These are phyloP conservation scores for Apostichopus parvimensis DNA, from an alignment of 35 echinoderm and acorn worm genomes.

Conservation along the genomic window DNA sequence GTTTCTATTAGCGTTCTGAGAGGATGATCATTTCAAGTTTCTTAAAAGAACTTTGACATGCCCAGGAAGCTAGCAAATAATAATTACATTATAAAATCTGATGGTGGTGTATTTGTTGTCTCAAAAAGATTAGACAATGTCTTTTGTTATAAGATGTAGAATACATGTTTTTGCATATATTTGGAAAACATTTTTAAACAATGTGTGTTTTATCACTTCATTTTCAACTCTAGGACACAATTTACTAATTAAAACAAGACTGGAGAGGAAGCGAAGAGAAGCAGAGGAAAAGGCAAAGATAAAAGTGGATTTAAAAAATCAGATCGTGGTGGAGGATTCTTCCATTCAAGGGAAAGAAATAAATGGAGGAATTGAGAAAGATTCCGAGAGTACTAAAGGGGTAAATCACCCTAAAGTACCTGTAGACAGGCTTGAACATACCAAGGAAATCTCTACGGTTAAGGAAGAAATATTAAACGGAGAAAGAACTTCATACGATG, in stretches of 20 bases:
- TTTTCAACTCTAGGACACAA: conserved; percentile 9
- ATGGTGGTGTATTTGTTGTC: too few species aligned
- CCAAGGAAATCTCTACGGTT: neutral
- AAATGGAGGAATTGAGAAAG: neutral
- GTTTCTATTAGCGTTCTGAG: too few species aligned
- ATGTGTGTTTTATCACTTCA: neutral
- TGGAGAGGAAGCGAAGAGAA: conserved; percentile 12
- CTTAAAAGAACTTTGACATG: too few species aligned
- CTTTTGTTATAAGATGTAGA: neutral
- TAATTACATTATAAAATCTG: too few species aligned
- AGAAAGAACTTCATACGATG: neutral
- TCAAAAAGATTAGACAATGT: too few species aligned
- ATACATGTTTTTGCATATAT: neutral
- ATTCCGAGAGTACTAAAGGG: neutral
- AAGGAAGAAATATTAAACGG: neutral
- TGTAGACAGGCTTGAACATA: neutral
- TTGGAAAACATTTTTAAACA: neutral
- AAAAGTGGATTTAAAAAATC: neutral
- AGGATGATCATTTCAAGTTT: too few species aligned
- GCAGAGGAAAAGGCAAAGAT: neutral
- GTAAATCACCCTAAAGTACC: neutral
- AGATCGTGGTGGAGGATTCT: neutral
- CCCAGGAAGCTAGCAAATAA: too few species aligned
- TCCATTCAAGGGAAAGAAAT: neutral
- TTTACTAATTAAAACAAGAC: neutral